Evolutionary conservation across 2,888 invertebrate genomes (phyloP).

Genomic region (Pseudanteris insignis): DNA sequence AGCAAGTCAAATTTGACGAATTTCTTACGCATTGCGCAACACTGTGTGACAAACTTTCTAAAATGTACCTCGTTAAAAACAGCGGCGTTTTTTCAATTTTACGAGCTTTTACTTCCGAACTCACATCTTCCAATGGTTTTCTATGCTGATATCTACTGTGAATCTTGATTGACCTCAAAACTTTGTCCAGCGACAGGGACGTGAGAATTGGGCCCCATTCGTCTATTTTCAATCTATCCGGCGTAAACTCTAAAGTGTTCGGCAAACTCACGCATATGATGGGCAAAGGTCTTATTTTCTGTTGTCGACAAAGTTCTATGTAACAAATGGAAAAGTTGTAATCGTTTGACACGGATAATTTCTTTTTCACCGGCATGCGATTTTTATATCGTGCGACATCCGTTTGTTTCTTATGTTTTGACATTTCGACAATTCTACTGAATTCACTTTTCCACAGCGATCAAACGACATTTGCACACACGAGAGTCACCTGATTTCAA

Average conservation of each 20-base stretch:
- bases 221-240: conserved; percentile 78
- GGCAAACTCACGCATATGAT: conserved; percentile 61
- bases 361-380: conserved; percentile 33
- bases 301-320: conserved; percentile 61
- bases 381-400: conserved; percentile 13
- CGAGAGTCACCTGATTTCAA: background rate
- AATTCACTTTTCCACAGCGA: background rate
- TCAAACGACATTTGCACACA: conserved; percentile 31
- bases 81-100: conserved; percentile 73
- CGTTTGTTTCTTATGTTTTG: conserved; percentile 14
- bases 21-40: conserved; percentile 72
- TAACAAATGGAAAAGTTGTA: conserved; percentile 60
- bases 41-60: conserved; percentile 75
- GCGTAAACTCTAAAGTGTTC: conserved; percentile 74
- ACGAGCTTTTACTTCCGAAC: conserved; percentile 72
- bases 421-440: conserved; percentile 6
- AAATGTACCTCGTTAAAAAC: conserved; percentile 76
- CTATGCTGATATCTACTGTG: conserved; percentile 73
- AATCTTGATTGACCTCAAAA: conserved; percentile 74
- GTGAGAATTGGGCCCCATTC: conserved; percentile 82
- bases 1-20: conserved; percentile 71
- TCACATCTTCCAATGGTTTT: conserved; percentile 68
- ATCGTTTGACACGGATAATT: conserved; percentile 51
- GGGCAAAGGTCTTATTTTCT: conserved; percentile 57
- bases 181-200: conserved; percentile 77